phyloP scores from a whole-genome alignment of 2,888 invertebrate species.

The Tetranychus truncatus region DNA sequence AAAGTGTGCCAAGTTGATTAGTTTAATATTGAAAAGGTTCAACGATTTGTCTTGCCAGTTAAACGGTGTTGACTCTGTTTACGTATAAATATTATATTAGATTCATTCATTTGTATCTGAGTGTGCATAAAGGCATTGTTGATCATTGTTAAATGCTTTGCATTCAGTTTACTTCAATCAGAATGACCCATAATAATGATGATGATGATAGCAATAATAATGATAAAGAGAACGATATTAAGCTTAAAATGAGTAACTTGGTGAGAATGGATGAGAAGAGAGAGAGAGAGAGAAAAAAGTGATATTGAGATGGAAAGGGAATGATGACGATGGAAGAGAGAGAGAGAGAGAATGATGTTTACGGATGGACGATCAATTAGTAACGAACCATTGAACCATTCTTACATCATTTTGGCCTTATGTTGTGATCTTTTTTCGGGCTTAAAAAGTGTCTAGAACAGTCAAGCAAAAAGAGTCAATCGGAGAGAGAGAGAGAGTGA shows the following conservation, averaged over 20 bases:
- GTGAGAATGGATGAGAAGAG: not conserved
- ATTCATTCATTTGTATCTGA: not conserved
- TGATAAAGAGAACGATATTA: conserved; percentile 2
- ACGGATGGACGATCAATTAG: not conserved
- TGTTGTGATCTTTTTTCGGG: not conserved
- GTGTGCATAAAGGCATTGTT: no score
- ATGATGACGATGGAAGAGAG: not conserved
- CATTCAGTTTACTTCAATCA: not conserved
- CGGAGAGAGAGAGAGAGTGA: conserved; percentile 4
- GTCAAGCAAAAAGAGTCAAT: not conserved
- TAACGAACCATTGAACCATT: not conserved
- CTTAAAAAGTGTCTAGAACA: not conserved
- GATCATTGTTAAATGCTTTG: not conserved
- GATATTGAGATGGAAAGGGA: not conserved
- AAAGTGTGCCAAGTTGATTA: not conserved
- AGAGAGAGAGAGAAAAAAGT: not conserved
- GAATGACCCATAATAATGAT: not conserved
- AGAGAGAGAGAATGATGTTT: conserved; percentile 3
- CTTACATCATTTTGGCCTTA: conserved; percentile 2
- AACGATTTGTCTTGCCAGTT: not conserved
- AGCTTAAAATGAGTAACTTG: not conserved
- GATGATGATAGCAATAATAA: not conserved
- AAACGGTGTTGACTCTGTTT: not conserved
- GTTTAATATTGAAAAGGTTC: not conserved
- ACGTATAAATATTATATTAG: not conserved